Evolutionary conservation across 2,888 invertebrate genomes (phyloP), one percentile per base, ranked within the genome.

Genomic region (Podotricha telesiphe): DNA sequence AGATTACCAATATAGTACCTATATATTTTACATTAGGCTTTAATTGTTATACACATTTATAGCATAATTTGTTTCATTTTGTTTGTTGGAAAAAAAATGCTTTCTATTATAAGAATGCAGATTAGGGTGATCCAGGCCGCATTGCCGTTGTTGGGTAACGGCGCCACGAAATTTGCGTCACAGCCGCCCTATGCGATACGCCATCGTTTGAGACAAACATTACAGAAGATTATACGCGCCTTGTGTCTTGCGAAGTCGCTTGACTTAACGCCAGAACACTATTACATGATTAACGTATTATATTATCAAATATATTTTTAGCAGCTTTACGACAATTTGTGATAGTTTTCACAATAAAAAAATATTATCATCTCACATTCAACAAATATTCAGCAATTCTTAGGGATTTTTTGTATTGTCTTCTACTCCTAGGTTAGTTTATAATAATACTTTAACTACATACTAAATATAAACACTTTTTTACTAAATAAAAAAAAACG

Each of bases 41-140:
- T 1, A 37, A 37, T 10, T 37, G 10, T 37, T 22, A 50, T 3
- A 48, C 48, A 48, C 6, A 20, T 22, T 22, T 51, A n/a, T 28
- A 28, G 13, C 2, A 28, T 1, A 22, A 51, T 13, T 42, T 42
- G 8, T 42, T 42, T 7, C 13, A 42, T n/a, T n/a, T n/a, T n/a
- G n/a, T n/a, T n/a, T n/a, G n/a, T n/a, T n/a, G 42, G 42, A 13
- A 50, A 15, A 53, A 19, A 45, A 65, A 62, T 66, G 55, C 55
- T 65, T 67, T 72, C 69, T 69, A 71, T 67, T 67, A 69, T 70
- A 79, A 82, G 80, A 84, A 86, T 84, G 84, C 80, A 85, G 84
- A 85, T 85, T 86, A 81, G 86, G 85, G 83, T 86, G 86, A 82
- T 82, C 79, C 77, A 77, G 79, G 78, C 82, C 85, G 87, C 88